Evolutionary conservation across 1,140 invertebrate species (phyloP).

Genomic region (Dolichoris vasculosae): DNA sequence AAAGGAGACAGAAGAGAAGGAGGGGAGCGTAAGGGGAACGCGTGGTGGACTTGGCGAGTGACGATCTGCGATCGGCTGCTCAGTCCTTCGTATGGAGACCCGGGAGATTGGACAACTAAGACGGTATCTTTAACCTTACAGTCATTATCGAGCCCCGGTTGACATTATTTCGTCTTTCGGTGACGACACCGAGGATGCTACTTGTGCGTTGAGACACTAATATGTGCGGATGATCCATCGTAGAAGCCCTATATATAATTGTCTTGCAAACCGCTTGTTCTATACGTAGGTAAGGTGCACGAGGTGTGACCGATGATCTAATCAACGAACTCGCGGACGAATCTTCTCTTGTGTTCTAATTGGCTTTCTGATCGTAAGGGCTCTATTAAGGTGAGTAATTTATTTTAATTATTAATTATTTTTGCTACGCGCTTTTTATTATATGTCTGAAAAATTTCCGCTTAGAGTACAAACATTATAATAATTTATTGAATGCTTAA

Average conservation of each 20-base stretch:
- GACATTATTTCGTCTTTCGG: neutral
- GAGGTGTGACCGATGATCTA: constrained; percentile 24
- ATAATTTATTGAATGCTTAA: too few species aligned
- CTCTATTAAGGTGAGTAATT: neutral
- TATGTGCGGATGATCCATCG: neutral
- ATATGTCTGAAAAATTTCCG: too few species aligned
- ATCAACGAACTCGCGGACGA: neutral
- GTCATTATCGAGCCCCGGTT: neutral
- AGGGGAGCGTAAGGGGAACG: too few species aligned
- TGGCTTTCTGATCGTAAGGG: too few species aligned
- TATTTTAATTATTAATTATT: too few species aligned
- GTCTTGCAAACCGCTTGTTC: neutral
- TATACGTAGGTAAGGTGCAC: neutral
- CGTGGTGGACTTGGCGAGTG: constrained; percentile 18
- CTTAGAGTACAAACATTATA: too few species aligned
- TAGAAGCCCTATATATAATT: neutral
- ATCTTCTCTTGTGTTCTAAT: too few species aligned
- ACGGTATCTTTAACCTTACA: neutral
- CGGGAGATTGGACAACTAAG: constrained; percentile 10
- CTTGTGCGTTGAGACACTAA: neutral
- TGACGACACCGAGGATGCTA: neutral
- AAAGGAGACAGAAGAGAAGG: neutral
- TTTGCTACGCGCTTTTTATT: too few species aligned
- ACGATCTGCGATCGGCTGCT: constrained; percentile 13
- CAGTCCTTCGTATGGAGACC: constrained; percentile 46